These are phyloP conservation scores for Eulemur coronatus DNA, from an alignment of 2,797 vertebrate species.

Conservation along the genomic window DNA sequence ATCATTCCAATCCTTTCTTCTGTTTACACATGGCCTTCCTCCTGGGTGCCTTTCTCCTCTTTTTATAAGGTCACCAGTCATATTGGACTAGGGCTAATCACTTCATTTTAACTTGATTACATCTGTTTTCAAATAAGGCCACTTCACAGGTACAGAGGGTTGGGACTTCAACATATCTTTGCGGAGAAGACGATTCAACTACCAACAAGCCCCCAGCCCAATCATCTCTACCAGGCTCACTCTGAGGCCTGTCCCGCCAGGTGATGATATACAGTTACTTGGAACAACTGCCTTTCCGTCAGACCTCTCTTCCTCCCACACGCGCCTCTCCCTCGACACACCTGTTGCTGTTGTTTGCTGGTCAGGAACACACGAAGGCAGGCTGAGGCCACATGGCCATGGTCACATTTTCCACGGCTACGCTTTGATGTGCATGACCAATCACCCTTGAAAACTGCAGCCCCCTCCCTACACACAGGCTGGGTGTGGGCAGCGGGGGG, in stretches of 20 bases:
- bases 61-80: not conserved
- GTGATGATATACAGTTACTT: rapidly evolving
- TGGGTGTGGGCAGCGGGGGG: not conserved
- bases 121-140: not conserved
- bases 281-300: not conserved
- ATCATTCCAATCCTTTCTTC: not conserved
- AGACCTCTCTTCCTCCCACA: not conserved
- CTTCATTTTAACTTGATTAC: not conserved
- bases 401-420: too few species aligned
- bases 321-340: not conserved
- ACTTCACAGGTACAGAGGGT: not conserved
- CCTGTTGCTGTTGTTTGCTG: not conserved
- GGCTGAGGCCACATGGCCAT: rapidly evolving
- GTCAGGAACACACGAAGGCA: too few species aligned
- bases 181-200: not conserved
- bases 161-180: not conserved
- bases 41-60: not conserved
- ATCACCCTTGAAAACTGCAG: not conserved
- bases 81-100: not conserved
- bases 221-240: not conserved
- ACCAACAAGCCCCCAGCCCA: not conserved
- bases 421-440: not conserved
- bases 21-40: not conserved
- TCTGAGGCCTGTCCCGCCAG: not conserved
- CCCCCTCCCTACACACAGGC: too few species aligned